These are phyloP conservation scores for Eulemur rufifrons DNA, from an alignment of 2,113 vertebrate genomes.

Conservation along the genomic window DNA sequence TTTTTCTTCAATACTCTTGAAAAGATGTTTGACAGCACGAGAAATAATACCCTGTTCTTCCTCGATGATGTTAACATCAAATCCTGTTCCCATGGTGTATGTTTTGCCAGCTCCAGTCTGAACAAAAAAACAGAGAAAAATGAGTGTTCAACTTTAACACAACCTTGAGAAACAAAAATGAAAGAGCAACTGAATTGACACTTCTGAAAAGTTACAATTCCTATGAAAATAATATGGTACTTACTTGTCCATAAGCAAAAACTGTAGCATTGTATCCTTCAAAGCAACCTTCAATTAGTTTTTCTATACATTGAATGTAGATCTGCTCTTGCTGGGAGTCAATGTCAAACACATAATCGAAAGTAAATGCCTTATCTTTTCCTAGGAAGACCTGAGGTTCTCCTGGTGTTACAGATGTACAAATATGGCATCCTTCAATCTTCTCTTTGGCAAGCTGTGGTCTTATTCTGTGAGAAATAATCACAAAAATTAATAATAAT, in stretches of 20 bases:
- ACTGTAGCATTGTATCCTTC: slow-evolving; percentile 99
- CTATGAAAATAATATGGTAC: slow-evolving; percentile 21
- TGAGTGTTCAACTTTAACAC: not conserved
- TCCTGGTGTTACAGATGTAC: slow-evolving; percentile 94
- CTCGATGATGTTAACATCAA: slow-evolving; percentile 94
- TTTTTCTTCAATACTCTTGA: slow-evolving; percentile 94
- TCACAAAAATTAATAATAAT: not conserved
- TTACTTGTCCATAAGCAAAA: slow-evolving; percentile 98
- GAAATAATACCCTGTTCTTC: slow-evolving; percentile 98
- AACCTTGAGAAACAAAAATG: not conserved
- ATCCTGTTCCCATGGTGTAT: slow-evolving; percentile 98
- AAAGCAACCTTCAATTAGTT: slow-evolving; percentile 96
- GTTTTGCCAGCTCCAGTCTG: slow-evolving; percentile 99
- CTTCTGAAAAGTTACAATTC: not conserved
- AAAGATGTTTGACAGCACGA: slow-evolving; percentile 95
- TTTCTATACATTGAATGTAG: slow-evolving; percentile 93
- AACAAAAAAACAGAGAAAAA: slow-evolving; percentile 55
- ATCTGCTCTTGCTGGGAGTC: slow-evolving; percentile 93
- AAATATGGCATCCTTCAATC: slow-evolving; percentile 99
- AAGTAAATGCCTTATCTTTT: slow-evolving; percentile 99
- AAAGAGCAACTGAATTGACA: not conserved
- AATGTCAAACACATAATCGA: slow-evolving; percentile 96
- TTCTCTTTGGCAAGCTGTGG: slow-evolving; percentile 97
- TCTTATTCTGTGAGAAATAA: slow-evolving; percentile 89
- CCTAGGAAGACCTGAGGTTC: slow-evolving; percentile 98